phyloP scores from a whole-genome alignment of 2,113 vertebrate species.

The Myocastor coypus region DNA sequence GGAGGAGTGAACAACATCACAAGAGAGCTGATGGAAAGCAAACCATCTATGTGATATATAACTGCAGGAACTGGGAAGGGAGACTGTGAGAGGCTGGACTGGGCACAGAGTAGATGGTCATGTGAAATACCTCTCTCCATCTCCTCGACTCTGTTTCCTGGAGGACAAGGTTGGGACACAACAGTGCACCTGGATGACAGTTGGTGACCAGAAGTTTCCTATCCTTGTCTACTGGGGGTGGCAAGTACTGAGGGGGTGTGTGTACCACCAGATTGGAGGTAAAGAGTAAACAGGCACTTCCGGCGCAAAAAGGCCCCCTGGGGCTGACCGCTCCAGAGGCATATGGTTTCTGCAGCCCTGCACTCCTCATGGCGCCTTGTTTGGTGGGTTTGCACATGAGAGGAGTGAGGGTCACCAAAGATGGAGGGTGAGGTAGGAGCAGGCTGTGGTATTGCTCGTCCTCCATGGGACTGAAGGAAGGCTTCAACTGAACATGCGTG shows the following conservation, averaged over 20 bases:
- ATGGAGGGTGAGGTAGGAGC: not conserved
- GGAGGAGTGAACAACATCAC: not conserved
- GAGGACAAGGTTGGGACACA: not conserved
- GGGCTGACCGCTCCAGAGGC: not conserved
- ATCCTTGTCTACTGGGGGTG: not conserved
- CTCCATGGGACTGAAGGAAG: not conserved
- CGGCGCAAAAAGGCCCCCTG: not conserved
- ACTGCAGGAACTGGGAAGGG: not conserved
- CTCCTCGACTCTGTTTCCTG: not conserved
- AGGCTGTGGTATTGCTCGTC: not conserved
- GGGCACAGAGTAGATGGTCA: not conserved
- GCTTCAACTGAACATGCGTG: not conserved
- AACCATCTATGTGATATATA: not conserved
- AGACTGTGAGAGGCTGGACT: not conserved
- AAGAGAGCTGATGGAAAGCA: not conserved
- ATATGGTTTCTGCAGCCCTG: not conserved
- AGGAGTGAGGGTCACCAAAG: not conserved
- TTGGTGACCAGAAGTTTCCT: not conserved
- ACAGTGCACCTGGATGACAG: not conserved
- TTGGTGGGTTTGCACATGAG: not conserved
- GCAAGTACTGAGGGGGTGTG: no score
- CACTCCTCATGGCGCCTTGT: not conserved
- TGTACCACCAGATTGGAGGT: not conserved
- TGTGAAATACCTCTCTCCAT: fast-evolving
- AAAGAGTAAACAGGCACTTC: not conserved